Evolutionary conservation across 2,888 invertebrate species (phyloP), one percentile per base, ranked within the genome.

Genomic region (Noctua comes): DNA sequence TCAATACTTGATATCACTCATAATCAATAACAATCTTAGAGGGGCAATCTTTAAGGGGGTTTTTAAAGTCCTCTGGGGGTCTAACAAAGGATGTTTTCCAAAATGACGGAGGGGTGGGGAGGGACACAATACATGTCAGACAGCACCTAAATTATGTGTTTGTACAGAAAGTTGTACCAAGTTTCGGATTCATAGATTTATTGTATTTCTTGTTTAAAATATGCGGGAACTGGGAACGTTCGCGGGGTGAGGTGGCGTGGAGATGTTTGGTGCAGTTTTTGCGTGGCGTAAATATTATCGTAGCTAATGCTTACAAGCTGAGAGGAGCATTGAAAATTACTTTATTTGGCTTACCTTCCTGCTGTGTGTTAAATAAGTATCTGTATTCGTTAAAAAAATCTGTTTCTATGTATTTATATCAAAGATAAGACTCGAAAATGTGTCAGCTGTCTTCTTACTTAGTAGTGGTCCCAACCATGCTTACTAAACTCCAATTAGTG

Each of bases 21-120:
- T 88, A 91, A 91, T 91, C 91, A 91, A 91, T 91, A 90, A 88
- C 85, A 87, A 89, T 89, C 82, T 77, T 83, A 84, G 88, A 88
- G 87, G 88, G 88, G 88, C 90, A 90, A 89, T 92, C 91, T 92
- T 91, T 66, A 91, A 91, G 88, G 87, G 89, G 89, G 82, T 88
- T 92, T 92, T 91, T 90, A 91, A 92, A 89, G 66, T 91, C 89
- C 89, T 89, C 86, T 84, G 89, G 91, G 91, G 92, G 86, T 78
- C 68, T 54, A 68, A 92, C 90, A 91, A 91, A 82, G 81, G 89
- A 85, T 91, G 90, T 92, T 92, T 92, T 92, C 90, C 91, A 88
- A 91, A 89, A 87, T 86, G 87, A 83, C 90, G 88, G 85, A 82
- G 88, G 88, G 87, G 87, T 74, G 77, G 64, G 73, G 74, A 73